Conservation (phyloP, 2,888 invertebrate species). For the Trichogramma dendrolimi region DNA sequence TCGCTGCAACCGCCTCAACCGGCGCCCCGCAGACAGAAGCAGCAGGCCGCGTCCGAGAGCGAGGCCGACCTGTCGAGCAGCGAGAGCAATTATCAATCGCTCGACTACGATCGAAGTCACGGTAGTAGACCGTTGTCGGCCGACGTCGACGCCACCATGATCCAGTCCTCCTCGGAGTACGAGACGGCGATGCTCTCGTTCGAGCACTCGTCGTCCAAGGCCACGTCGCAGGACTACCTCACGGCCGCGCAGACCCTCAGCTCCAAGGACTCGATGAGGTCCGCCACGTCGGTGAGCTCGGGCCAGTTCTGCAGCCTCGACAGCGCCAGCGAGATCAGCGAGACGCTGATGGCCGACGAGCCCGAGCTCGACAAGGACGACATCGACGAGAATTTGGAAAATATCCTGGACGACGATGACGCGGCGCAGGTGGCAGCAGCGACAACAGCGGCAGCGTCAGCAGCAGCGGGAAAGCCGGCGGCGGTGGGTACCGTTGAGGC, state of each 20-base stretch:
- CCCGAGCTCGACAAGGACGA: slow-evolving; percentile 68
- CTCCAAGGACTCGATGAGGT: slow-evolving; percentile 85
- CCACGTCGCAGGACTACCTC: slow-evolving; percentile 79
- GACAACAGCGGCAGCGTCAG: slow-evolving; percentile 42
- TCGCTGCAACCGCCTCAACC: slow-evolving; percentile 41
- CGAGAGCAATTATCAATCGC: slow-evolving; percentile 80
- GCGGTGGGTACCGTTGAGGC: slow-evolving; percentile 52
- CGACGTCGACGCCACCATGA: slow-evolving; percentile 68
- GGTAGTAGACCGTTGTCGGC: slow-evolving; percentile 79
- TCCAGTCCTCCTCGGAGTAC: slow-evolving; percentile 74
- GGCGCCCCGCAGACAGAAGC: slow-evolving; percentile 47
- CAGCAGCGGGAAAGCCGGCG: slow-evolving; percentile 35
- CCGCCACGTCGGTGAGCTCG: slow-evolving; percentile 79
- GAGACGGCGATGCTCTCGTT: slow-evolving; percentile 81
- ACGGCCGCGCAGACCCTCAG: slow-evolving; percentile 85
- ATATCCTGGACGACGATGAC: slow-evolving; percentile 46
- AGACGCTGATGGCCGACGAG: slow-evolving; percentile 86
- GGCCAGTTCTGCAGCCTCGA: slow-evolving; percentile 85
- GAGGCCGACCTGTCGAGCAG: slow-evolving; percentile 82
- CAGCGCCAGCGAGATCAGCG: slow-evolving; percentile 79
- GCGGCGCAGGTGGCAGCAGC: slow-evolving; percentile 36
- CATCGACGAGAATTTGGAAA: slow-evolving; percentile 56
- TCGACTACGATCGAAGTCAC: slow-evolving; percentile 66
- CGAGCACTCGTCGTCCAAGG: slow-evolving; percentile 65
- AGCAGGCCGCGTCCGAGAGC: slow-evolving; percentile 68